A percentile compares a stretch with the other conserved stretches of the same genome.
These are phyloP conservation scores for Delphinapterus leucas DNA, from an alignment of 2,113 vertebrate species.

Conservation along the genomic window DNA sequence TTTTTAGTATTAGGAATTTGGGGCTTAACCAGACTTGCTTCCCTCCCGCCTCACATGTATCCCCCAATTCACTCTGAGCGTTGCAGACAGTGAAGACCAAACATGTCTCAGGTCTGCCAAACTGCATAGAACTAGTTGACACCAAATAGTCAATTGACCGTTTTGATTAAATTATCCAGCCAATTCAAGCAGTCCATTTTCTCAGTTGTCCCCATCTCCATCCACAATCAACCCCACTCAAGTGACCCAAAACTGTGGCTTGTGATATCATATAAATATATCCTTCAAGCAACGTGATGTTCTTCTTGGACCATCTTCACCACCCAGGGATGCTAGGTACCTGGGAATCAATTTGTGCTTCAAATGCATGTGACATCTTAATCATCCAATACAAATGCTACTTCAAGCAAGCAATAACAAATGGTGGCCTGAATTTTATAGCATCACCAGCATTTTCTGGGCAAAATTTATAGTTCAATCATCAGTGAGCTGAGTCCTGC, in stretches of 20 bases:
- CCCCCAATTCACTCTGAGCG: background rate
- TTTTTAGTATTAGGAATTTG: background rate
- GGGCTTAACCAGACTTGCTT: background rate
- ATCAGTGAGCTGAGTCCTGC: conserved; percentile 64
- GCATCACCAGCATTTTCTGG: conserved; percentile 77
- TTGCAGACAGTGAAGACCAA: background rate
- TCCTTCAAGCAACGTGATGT: background rate
- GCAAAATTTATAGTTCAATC: conserved; percentile 78
- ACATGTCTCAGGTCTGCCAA: background rate
- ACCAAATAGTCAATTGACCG: background rate
- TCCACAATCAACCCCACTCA: background rate
- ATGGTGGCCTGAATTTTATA: conserved; percentile 83
- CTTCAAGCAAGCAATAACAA: conserved; percentile 81
- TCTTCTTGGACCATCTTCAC: background rate
- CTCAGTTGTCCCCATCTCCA: background rate
- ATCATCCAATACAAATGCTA: conserved; percentile 83
- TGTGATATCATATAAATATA: background rate
- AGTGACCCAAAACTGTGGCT: background rate
- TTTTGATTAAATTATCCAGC: background rate
- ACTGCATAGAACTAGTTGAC: background rate
- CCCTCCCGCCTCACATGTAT: background rate
- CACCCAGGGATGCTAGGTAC: background rate
- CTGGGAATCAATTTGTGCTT: conserved; percentile 73
- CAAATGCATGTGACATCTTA: conserved; percentile 82
- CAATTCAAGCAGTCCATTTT: background rate